Percentiles rank a stretch among this genome's conserved stretches.
phyloP scores from a whole-genome alignment of 2,888 invertebrate species.

The Drosophila anceps region DNA sequence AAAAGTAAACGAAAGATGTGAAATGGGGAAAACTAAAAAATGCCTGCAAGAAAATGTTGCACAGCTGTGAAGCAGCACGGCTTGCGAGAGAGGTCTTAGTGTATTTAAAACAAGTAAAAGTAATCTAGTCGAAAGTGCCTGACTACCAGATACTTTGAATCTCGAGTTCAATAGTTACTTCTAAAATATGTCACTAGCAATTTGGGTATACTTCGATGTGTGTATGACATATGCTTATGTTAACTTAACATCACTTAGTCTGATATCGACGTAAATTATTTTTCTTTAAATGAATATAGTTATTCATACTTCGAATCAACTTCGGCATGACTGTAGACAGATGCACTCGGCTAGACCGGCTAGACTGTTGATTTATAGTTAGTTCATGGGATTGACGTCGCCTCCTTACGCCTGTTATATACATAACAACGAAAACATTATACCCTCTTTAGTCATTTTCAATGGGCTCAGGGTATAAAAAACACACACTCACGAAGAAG shows the following conservation, averaged over 20 bases:
- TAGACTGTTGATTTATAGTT: neutral
- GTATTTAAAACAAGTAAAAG: slow-evolving; percentile 53
- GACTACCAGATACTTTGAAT: neutral
- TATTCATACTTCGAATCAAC: neutral
- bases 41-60: slow-evolving; percentile 50
- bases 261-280: neutral
- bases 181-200: neutral
- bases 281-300: neutral
- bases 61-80: slow-evolving; percentile 33
- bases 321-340: too few species aligned
- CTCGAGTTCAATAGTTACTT: neutral
- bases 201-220: too few species aligned
- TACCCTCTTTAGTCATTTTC: too few species aligned
- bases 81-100: slow-evolving; percentile 54
- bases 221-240: too few species aligned
- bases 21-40: slow-evolving; percentile 45
- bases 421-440: neutral
- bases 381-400: neutral
- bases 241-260: neutral
- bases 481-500: neutral
- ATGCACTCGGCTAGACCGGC: neutral
- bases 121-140: neutral
- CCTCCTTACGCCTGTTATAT: neutral
- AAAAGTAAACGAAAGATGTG: slow-evolving; percentile 69
- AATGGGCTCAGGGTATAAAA: neutral